Base-by-base conservation (phyloP, 2,797 vertebrate species). In the Meda fulgida region DNA sequence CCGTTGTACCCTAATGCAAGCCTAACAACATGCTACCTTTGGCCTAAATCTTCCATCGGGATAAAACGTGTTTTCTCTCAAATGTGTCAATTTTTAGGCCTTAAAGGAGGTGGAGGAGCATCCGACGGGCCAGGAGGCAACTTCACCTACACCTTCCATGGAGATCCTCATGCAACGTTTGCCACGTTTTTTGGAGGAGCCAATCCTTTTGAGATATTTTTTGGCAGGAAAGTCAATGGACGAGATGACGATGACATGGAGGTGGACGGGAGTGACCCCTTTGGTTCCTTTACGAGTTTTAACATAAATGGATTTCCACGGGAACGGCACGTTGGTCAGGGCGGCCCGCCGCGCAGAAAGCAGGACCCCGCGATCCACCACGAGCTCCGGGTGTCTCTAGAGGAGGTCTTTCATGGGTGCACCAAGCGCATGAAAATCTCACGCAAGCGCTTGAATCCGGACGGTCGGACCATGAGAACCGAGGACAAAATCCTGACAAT, bases 361-460 rank as follows among this genome's bases (percentile, higher is more conserved):
- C 98, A 99, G 93, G 98, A 99, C 93, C 98, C 98, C 0, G 96
- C 98, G 51, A 96, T 99, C 87, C 95, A 98, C 90, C 98, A 99
- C 80, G 98, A 99, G 92, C 96, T 99, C 48, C 95, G 96, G 87
- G 98, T 99, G 85, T 95, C 98, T 13, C 93, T 99, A 91, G 98
- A 99, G 94, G 98, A 99, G 93, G 97, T 99, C 75, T 99, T 97
- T 89, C 97, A 95, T 3, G 98, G 98, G 85, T 98, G 97, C 93
- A 98, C 98, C 79, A 99, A 99, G 91, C 95, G 97, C 88, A 99
- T 99, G 98, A 98, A 97, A 89, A 99, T 99, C 94, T 99, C 98
- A 26, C 95, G 97, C 79, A 99, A 98, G 89, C 95, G 97, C 90
- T 92, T 99, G 81, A 99, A 99, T 66, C 96, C 97, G 3, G 98